Evolutionary conservation across 2,113 vertebrate species (phyloP), one percentile per base, ranked within the genome.

Genomic region (Aptenodytes patagonicus): DNA sequence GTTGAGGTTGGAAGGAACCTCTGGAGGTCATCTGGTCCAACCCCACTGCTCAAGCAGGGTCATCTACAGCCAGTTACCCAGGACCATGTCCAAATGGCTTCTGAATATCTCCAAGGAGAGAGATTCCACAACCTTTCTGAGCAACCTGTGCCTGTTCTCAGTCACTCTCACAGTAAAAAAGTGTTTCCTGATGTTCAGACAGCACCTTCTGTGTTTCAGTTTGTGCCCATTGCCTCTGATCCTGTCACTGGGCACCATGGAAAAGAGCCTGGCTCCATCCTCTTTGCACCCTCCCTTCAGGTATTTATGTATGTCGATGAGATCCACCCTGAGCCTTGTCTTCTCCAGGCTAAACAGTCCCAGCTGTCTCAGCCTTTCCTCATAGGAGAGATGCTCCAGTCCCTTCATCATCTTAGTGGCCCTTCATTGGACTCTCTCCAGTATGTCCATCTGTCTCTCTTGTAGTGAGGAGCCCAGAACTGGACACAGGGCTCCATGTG

Each of bases 401-500:
- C 46, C 46, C 46, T 47, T 10, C 10, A 17, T 15, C 22, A 31
- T 26, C 18, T 36, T 47, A 12, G 18, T 36, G 14, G 16, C 6
- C 49, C 8, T 54, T 57, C n/a, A 6, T 20, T 60, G 21, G 18
- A 1, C 5, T 70, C 4, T 51, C 26, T 42, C 31, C 31, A 57
- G 14, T 64, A 42, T 14, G 34, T 47, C 31, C 16, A 11, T 52
- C 46, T 70, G 44, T 36, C 29, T 40, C 18, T 55, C 17, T 55
- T 19, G 29, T 17, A 17, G 14, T 14, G 5, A 13, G 20, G 36
- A 69, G 31, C 20, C 14, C 29, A 49, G 65, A 82, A 28, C 24
- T n/a, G 47, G 18, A 22, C 17, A 51, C 7, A 47, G 11, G 7
- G 11, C 2, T 12, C 11, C 13, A 21, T 0, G 2, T 57, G 24